These are phyloP conservation scores for Tillus elongatus DNA, from an alignment of 2,888 invertebrate genomes.

Conservation along the genomic window DNA sequence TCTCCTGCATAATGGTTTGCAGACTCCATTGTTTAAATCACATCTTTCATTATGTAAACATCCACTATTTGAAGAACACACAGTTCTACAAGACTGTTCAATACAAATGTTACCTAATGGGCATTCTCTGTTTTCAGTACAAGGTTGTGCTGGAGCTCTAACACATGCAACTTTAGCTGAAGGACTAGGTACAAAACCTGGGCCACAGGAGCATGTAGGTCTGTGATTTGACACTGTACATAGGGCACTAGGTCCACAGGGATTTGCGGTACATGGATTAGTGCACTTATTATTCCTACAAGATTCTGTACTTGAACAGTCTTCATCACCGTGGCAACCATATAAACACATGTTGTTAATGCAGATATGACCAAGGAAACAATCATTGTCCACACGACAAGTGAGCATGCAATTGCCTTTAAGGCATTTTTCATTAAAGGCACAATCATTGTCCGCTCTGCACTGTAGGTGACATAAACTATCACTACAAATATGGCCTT, in stretches of 20 bases:
- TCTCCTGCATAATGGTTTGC: slow-evolving; percentile 72
- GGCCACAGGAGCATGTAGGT: slow-evolving; percentile 70
- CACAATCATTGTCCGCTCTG: slow-evolving; percentile 69
- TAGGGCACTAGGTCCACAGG: slow-evolving; percentile 77
- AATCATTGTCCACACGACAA: slow-evolving; percentile 84
- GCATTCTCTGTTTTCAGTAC: slow-evolving; percentile 70
- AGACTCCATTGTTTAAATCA: slow-evolving; percentile 59
- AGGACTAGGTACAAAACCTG: slow-evolving; percentile 76
- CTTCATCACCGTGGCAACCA: slow-evolving; percentile 79
- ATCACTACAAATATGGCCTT: slow-evolving; percentile 66
- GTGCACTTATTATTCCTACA: slow-evolving; percentile 72
- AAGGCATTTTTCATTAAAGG: slow-evolving; percentile 81
- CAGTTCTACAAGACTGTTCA: slow-evolving; percentile 63
- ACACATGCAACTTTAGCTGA: slow-evolving; percentile 83
- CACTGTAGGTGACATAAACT: slow-evolving; percentile 76
- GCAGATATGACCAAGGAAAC: slow-evolving; percentile 86
- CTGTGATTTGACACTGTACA: slow-evolving; percentile 74
- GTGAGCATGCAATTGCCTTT: slow-evolving; percentile 78
- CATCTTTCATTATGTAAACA: slow-evolving; percentile 80
- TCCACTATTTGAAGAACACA: slow-evolving; percentile 65
- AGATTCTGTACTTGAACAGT: slow-evolving; percentile 76
- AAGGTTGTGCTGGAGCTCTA: slow-evolving; percentile 66
- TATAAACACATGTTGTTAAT: slow-evolving; percentile 75
- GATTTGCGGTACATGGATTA: slow-evolving; percentile 66
- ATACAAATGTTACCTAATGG: slow-evolving; percentile 62